Base-by-base conservation (phyloP, 2,113 vertebrate species). In the Melanocharis versteri region DNA sequence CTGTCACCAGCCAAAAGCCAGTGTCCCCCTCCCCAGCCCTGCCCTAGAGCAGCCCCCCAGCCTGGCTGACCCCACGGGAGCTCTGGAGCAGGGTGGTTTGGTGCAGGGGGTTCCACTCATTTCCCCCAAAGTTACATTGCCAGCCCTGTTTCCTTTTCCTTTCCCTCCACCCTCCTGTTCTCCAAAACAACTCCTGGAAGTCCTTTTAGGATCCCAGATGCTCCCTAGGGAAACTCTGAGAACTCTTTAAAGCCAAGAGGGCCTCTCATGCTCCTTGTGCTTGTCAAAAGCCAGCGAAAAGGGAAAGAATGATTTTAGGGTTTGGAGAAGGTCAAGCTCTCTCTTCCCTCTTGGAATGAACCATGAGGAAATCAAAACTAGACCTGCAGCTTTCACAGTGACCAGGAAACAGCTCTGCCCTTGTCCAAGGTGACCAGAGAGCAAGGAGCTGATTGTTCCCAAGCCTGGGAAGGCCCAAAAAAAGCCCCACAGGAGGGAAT, bases 231-330 rank as follows among this genome's bases (percentile, higher is more conserved):
- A 44, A 73, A 51, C 33, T 16, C 5, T 6, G 37, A 13, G 23
- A 66, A 28, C 20, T 22, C 27, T 33, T 42, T 11, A 70, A 72
- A 83, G 78, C 48, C 42, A 45, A 11, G 33, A 50, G 45, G 33
- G 17, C 39, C n/a, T 58, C 16, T 27, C 22, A 10, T 0, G 1
- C 48, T 48, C 40, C n/a, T 6, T 3, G 5, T 14, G 28, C 70
- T 81, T 33, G 30, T 42, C 8, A 54, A n/a, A 15, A 53, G 66
- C 23, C 48, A 42, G 45, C 8, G 61, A 22, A 68, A 24, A 8
- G 33, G 21, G 7, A 23, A 35, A 54, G 31, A 31, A 39, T 12
- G 12, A 22, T 15, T 54, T 48, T 1, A 19, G 35, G 14, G n/a
- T 26, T 14, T 60, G 69, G 9, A 60, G 40, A 35, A 35, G 31